A percentile compares a stretch with the other conserved stretches of the same genome.
Evolutionary conservation across 2,888 invertebrate genomes (phyloP).

Genomic region (Eupithecia tripunctaria): DNA sequence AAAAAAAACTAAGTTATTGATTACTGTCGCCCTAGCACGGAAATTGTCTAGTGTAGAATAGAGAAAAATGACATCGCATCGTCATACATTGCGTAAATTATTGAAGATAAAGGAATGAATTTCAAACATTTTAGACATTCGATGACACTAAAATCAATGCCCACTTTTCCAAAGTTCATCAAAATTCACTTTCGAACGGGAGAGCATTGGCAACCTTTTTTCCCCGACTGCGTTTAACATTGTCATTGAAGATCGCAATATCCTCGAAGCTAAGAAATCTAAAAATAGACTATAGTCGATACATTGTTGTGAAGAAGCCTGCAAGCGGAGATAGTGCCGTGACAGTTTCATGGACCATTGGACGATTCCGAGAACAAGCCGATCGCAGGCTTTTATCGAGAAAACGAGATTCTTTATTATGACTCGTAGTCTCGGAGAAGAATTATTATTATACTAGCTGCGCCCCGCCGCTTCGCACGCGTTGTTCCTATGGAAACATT

Average conservation of each 20-base stretch:
- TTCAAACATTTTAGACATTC: too few species aligned
- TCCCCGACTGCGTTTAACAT: background rate
- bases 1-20: too few species aligned
- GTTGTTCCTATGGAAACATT: too few species aligned
- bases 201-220: background rate
- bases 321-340: constrained; percentile 23
- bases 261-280: background rate
- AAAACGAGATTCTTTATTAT: background rate
- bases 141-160: too few species aligned
- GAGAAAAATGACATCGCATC: too few species aligned
- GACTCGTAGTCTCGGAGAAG: too few species aligned
- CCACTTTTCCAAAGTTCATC: background rate
- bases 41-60: too few species aligned
- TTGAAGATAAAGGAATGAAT: too few species aligned
- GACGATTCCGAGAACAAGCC: constrained; percentile 5
- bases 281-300: background rate
- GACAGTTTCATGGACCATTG: constrained; percentile 29
- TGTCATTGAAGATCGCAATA: constrained; percentile 4
- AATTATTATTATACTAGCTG: too few species aligned
- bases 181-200: background rate
- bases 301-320: constrained; percentile 18
- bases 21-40: too few species aligned
- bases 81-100: too few species aligned
- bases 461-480: too few species aligned
- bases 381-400: background rate